Conservation (phyloP, 2,888 invertebrate species). For the Aphodius sticticus region DNA sequence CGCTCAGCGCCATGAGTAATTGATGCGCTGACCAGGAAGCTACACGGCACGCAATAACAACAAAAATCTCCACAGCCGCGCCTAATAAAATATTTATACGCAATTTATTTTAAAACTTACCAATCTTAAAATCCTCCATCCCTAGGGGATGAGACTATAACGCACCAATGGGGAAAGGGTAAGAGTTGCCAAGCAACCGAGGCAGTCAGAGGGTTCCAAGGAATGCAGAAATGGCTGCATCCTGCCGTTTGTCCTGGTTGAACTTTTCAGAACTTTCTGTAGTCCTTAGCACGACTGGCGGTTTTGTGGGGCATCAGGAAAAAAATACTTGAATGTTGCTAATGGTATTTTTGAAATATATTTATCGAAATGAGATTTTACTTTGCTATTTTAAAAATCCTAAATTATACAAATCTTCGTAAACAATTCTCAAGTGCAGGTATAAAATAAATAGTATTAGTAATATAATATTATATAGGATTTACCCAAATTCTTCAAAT, state of each 20-base stretch:
- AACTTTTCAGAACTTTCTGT: background rate
- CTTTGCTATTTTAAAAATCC: too few relatives aligned
- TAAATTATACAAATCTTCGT: too few relatives aligned
- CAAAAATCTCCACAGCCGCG: background rate
- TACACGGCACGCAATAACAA: background rate
- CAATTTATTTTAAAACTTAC: conserved; percentile 4
- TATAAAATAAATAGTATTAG: too few relatives aligned
- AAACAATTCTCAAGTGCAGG: too few relatives aligned
- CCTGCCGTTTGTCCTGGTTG: background rate
- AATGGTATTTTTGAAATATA: too few relatives aligned
- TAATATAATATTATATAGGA: too few relatives aligned
- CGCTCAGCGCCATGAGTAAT: background rate
- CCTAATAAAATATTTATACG: background rate
- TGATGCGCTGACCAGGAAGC: background rate
- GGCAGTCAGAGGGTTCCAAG: background rate
- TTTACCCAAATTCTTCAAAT: too few relatives aligned
- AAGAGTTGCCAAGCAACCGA: background rate
- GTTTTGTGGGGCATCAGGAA: background rate
- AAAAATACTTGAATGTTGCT: background rate
- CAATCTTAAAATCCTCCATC: background rate
- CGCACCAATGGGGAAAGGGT: conserved; percentile 4
- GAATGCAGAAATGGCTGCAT: background rate
- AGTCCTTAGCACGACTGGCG: too few relatives aligned
- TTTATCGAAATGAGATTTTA: too few relatives aligned
- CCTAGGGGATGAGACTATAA: background rate